Evolutionary conservation across 2,888 invertebrate genomes (phyloP), one percentile per base, ranked within the genome.

Genomic region (Tridacna gigas): DNA sequence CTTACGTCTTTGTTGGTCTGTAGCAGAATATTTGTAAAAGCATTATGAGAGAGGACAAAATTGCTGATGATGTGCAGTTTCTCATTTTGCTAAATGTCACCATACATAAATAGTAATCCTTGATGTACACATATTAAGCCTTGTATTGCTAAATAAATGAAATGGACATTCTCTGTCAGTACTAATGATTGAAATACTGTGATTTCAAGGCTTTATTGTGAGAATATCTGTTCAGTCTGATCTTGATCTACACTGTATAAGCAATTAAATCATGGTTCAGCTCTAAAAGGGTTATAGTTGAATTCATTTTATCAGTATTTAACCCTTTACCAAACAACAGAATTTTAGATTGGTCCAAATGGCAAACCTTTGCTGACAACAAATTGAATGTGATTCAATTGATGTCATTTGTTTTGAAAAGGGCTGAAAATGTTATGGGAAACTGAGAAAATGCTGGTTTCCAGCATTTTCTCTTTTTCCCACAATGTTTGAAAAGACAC

Each of bases 401-500:
- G 11, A 5, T 56, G 20, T 5, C 3, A 3, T 56, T 20, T 56
- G 56, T 1, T 20, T 37, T 37, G 37, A 2, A 20, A 56, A 56
- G 20, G 20, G 56, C 9, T 3, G 9, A 25, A 56, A 56, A 56
- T 11, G 9, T 56, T 56, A 11, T 56, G 56, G 56, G 1, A 56
- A 56, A 56, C 2, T 26, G 15, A 69, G 69, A 69, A 20, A 69
- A 45, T 69, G 69, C 69, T 47, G 20, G 20, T 69, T 13, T 7
- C 20, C 18, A 66, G 66, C 66, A 66, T 26, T 66, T 66, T 66
- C 66, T 66, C 26, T 28, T 26, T 66, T 66, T 66, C 26, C 12
- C 66, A 66, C 66, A 26, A 63, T 63, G 56, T 56, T 56, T 56
- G 5, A 56, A 56, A 56, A 56, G 20, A 11, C 56, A 5, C 3